Evolutionary conservation across 2,113 vertebrate genomes (phyloP).

Genomic region (Furnarius figulus): DNA sequence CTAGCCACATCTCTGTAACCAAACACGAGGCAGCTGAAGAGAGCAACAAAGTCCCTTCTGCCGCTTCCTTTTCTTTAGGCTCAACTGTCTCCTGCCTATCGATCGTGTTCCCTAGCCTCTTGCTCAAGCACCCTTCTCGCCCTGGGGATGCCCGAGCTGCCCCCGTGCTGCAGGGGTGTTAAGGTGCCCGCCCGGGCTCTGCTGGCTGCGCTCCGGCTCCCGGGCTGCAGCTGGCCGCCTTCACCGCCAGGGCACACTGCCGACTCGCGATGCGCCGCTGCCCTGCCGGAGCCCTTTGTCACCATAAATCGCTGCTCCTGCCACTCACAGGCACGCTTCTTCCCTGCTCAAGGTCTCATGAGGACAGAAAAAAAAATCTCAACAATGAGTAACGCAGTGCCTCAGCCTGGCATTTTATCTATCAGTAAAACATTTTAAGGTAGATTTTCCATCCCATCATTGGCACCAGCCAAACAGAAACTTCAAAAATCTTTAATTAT

Average conservation of each 20-base stretch:
- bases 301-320: not conserved
- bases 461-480: not conserved
- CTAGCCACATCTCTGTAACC: not conserved
- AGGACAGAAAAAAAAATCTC: not conserved
- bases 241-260: not conserved
- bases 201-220: not conserved
- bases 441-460: not conserved
- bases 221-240: not conserved
- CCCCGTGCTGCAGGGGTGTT: accelerated
- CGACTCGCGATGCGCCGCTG: not conserved
- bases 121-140: not conserved
- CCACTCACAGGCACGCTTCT: not conserved
- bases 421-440: not conserved
- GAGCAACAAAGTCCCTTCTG: not conserved
- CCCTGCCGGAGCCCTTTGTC: not conserved
- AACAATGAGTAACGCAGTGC: accelerated
- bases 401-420: not conserved
- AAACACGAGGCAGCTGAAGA: not conserved
- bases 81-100: not conserved
- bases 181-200: too few relatives aligned
- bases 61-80: not conserved
- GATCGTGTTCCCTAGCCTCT: accelerated
- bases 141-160: not conserved
- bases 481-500: not conserved
- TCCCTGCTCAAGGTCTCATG: accelerated